Base-by-base conservation (phyloP, 2,113 vertebrate species). In the Rousettus leschenaultii region DNA sequence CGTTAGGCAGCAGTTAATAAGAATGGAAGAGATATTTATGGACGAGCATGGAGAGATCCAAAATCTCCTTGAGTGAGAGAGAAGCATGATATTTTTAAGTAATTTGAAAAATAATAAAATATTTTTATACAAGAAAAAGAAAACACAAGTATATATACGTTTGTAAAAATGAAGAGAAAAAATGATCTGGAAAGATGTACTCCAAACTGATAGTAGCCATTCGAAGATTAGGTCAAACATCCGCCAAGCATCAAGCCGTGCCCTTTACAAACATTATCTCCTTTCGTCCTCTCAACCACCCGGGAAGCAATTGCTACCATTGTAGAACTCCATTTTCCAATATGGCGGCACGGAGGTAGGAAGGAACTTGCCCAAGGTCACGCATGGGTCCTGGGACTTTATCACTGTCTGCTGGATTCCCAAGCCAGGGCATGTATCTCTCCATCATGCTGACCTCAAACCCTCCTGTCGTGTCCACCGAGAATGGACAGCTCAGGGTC, bases 281-380 rank as follows among this genome's bases (percentile, higher is more conserved):
- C 10, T 53, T 86, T 3, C 6, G 15, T 21, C 35, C 22, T 48
- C 22, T 12, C 14, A 12, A 4, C 45, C 18, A 16, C 28, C 35
- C 43, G 26, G 55, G 55, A 22, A 55, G 57, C 14, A 48, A 38
- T 11, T 8, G 0, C 30, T 21, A 18, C 65, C 66, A 2, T 35
- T 5, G 7, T 6, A 10, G 75, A 66, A 6, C 4, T 14, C 43
- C 26, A 35, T 45, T 74, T 74, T 86, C 33, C 57, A 48, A 65
- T 2, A 43, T 8, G 74, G 55, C 0, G 0, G n/a, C 80, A 12
- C 3, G 3, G 22, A 55, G 26, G 14, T 35, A 3, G 53, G n/a
- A 74, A 14, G 43, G 8, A 2, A 35, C 15, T 40, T 65, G 43
- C 53, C 12, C 18, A 55, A 71, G n/a, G 38, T 45, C n/a, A 14